These are phyloP conservation scores for Scolopax mira DNA, from an alignment of 2,113 vertebrate genomes.

Conservation along the genomic window DNA sequence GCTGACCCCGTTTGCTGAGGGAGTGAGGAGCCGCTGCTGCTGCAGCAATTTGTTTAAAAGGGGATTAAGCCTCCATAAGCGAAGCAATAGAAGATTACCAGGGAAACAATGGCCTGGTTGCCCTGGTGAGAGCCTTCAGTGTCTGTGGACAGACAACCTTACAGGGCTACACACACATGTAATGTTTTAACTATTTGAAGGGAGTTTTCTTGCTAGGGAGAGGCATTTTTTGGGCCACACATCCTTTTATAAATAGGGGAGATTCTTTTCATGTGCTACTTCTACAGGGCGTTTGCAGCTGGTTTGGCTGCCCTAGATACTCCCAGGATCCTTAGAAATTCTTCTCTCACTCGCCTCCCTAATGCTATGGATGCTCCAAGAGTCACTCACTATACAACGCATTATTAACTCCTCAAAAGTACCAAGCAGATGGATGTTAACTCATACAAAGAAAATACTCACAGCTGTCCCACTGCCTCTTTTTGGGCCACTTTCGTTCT, in stretches of 20 bases:
- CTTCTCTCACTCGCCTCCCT: not conserved
- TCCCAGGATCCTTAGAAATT: not conserved
- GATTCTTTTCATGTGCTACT: not conserved
- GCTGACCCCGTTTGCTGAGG: not conserved
- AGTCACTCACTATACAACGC: not conserved
- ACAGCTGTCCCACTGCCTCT: not conserved
- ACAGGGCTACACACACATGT: not conserved
- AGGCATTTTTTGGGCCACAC: not conserved
- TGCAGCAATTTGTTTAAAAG: conserved; percentile 45
- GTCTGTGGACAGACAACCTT: not conserved
- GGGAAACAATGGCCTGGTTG: not conserved
- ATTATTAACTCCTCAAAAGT: fast-evolving
- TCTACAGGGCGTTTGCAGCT: not conserved
- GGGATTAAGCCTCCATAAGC: not conserved
- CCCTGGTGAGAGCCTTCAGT: not conserved
- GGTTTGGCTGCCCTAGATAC: not conserved
- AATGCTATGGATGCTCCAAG: fast-evolving
- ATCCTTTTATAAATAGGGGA: fast-evolving
- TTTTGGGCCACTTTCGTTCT: not conserved
- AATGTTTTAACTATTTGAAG: not conserved
- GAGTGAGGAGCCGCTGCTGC: not conserved
- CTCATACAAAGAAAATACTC: not conserved
- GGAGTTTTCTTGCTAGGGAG: not conserved
- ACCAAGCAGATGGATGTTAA: not conserved
- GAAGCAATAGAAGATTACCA: not conserved